Base-by-base conservation (phyloP, 2,797 vertebrate genomes). In the Cichlasoma orientale region DNA sequence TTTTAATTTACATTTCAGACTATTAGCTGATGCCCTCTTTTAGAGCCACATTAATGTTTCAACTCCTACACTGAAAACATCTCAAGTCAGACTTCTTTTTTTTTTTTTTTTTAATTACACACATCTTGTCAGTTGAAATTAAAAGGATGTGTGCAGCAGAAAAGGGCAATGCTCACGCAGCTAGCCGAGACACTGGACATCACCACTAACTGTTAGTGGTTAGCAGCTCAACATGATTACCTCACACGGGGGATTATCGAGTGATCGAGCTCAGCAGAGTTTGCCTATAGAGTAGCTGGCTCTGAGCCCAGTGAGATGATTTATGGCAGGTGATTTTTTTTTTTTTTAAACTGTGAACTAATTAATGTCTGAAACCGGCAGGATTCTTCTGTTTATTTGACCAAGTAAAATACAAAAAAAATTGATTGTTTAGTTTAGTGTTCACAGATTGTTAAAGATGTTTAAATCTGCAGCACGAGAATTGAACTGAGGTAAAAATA, bases 1-100 rank as follows among this genome's bases (percentile, higher is more conserved):
- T 82, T 82, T 90, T 55, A 75, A 86, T 92, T 85, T 88, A 69
- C 76, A 83, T 76, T 81, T 54, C 74, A 63, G 14, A 70, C 80
- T 70, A 68, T 85, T 84, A 86, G 61, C 69, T 50, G 52, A 58
- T 74, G 38, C 18, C 57, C 31, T 69, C 79, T 85, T 82, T 81
- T 25, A 38, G 52, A 83, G 56, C 77, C 63, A 31, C 25, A 23
- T 25, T 61, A 80, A 75, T 55, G 36, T 25, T 79, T 53, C 19
- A 69, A 50, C 44, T 68, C 14, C 14, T 58, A 56, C 33, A 38
- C 70, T 66, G 57, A 56, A 56, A 69, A 56, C 52, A 58, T 19
- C 55, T 77, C 14, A 53, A 69, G 36, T 41, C n/a, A 33, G 53
- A 72, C 10, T 72, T 77, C 13, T 14, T 14, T 16, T 16, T 25